Conservation (phyloP, 2,113 vertebrate species). For the Manacus vitellinus region DNA sequence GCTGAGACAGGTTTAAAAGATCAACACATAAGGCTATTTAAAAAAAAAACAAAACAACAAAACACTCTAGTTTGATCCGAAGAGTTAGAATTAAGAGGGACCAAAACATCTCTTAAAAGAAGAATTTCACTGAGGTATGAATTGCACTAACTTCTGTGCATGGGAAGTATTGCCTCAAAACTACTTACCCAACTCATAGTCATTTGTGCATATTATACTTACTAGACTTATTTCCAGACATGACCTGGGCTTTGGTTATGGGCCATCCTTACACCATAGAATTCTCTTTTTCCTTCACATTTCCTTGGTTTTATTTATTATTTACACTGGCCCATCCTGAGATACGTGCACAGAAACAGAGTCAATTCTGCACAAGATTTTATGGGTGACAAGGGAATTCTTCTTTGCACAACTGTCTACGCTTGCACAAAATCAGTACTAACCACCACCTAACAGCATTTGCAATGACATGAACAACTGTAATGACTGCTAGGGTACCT, state of each 20-base stretch:
- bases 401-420: not conserved
- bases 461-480: not conserved
- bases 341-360: not conserved
- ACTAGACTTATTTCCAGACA: not conserved
- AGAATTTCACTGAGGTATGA: not conserved
- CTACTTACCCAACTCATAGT: not conserved
- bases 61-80: not conserved
- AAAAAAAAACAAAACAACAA: not conserved
- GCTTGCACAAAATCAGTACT: not conserved
- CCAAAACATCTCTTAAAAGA: not conserved
- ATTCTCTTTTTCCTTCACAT: not conserved
- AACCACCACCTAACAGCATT: not conserved
- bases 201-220: not conserved
- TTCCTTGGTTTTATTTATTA: not conserved
- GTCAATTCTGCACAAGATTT: not conserved
- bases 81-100: not conserved
- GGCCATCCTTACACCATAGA: not conserved
- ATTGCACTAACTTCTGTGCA: not conserved
- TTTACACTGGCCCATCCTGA: not conserved
- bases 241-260: not conserved
- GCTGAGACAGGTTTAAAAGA: not conserved
- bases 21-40: not conserved
- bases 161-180: not conserved
- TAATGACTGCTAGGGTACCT: not conserved
- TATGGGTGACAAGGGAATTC: not conserved